Conservation (phyloP, 2,888 invertebrate species). For the Geophilus truncorum region DNA sequence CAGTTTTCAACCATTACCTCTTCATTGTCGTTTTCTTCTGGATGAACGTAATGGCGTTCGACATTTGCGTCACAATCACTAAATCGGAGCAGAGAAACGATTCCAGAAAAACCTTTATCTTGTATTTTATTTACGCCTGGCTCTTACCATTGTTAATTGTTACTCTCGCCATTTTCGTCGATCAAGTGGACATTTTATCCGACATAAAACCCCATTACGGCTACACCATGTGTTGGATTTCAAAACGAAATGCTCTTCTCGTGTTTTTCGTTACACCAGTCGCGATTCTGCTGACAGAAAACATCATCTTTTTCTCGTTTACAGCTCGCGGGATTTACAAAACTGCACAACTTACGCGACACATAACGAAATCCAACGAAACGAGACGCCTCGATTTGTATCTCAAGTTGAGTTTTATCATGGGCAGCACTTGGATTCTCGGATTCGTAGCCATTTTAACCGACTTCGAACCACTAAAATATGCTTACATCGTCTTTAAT, state of each 20-base stretch:
- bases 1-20: slow-evolving; percentile 48
- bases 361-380: too few relatives aligned
- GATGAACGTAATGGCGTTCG: slow-evolving; percentile 52
- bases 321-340: slow-evolving; percentile 45
- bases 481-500: slow-evolving; percentile 51
- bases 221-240: slow-evolving; percentile 49
- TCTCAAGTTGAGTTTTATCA: slow-evolving; percentile 48
- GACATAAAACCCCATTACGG: slow-evolving; percentile 36
- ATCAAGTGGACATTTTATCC: slow-evolving; percentile 38
- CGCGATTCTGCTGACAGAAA: slow-evolving; percentile 46
- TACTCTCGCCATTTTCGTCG: slow-evolving; percentile 39
- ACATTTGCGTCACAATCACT: slow-evolving; percentile 48
- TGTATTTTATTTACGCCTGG: slow-evolving; percentile 50
- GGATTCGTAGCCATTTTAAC: slow-evolving; percentile 49
- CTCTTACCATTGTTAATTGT: slow-evolving; percentile 46
- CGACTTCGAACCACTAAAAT: slow-evolving; percentile 48
- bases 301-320: slow-evolving; percentile 47
- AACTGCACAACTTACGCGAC: not conserved
- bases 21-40: slow-evolving; percentile 51
- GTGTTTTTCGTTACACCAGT: slow-evolving; percentile 50
- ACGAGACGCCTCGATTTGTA: too few relatives aligned
- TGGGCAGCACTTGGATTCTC: slow-evolving; percentile 53
- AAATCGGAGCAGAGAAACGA: not conserved
- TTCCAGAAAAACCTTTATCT: slow-evolving; percentile 16
- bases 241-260: slow-evolving; percentile 45